These are phyloP conservation scores for Centropus bengalensis DNA, from an alignment of 2,113 vertebrate genomes.

Conservation along the genomic window DNA sequence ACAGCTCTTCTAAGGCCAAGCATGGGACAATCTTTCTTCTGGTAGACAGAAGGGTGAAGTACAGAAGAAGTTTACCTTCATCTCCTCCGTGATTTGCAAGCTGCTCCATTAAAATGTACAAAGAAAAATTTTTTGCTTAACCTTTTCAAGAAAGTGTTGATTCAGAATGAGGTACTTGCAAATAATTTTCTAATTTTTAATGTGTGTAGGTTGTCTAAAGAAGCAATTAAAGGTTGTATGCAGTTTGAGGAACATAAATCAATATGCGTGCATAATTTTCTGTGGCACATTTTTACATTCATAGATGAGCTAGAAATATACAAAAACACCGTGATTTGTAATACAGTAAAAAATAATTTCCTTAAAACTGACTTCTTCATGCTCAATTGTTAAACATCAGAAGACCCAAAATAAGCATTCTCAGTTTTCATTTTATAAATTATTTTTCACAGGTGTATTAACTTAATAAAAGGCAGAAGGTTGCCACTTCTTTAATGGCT, in stretches of 20 bases:
- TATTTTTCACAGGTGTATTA: background rate
- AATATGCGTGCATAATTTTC: background rate
- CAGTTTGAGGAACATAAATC: background rate
- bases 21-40: background rate
- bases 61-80: constrained; percentile 59
- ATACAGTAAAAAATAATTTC: background rate
- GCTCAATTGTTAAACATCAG: background rate
- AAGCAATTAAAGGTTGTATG: background rate
- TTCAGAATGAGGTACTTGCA: background rate
- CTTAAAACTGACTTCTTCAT: background rate
- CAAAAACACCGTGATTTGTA: background rate
- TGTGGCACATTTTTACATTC: background rate
- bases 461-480: background rate
- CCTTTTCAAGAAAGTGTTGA: background rate
- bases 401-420: background rate
- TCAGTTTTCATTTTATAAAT: background rate
- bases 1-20: background rate
- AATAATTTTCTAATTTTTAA: background rate
- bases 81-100: background rate
- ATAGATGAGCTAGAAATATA: background rate
- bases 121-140: background rate
- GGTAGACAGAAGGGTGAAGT: constrained; percentile 63
- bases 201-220: background rate
- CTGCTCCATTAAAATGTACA: constrained; percentile 9
- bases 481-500: background rate